Evolutionary conservation across 2,888 invertebrate genomes (phyloP), one percentile per base, ranked within the genome.

Genomic region (Heliconius sara): DNA sequence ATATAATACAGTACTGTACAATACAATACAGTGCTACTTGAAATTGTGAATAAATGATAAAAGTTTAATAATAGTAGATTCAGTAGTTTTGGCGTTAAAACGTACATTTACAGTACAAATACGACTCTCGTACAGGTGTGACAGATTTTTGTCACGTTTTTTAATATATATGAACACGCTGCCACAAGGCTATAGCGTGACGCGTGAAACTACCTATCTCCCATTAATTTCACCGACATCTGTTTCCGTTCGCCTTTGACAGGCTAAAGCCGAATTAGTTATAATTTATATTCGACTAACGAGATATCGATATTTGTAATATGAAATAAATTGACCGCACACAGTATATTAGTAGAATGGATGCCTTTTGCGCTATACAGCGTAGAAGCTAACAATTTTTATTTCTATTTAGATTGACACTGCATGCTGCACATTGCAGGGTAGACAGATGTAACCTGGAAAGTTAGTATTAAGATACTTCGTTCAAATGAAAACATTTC

Each of bases 191-290:
- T 65, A 43, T 65, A 27, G 73, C 57, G 60, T 19, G 47, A 25
- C 25, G 22, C 68, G 52, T 68, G 74, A 60, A 74, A 67, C 68
- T 67, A 60, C 34, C 39, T 43, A 60, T 67, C 39, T 30, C 19
- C 77, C 43, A 80, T 80, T 80, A 80, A 77, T 77, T 70, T 39
- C 30, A 34, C 66, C 47, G 68, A 77, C 77, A 80, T 80, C 80
- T 80, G 80, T 77, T 80, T 68, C 77, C 25, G 74, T 74, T 74
- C 16, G 30, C 47, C 34, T 52, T 73, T 80, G 77, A 80, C 74
- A 77, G 70, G 63, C 77, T 57, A 80, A 65, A 67, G 73, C 30
- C 22, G 67, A 79, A 79, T 77, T 79, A 80, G 73, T 77, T 80
- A 77, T 76, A 79, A 72, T 76, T 79, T 77, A 77, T 80, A 52